Base-by-base conservation (phyloP, 2,113 vertebrate species). In the Meriones unguiculatus region DNA sequence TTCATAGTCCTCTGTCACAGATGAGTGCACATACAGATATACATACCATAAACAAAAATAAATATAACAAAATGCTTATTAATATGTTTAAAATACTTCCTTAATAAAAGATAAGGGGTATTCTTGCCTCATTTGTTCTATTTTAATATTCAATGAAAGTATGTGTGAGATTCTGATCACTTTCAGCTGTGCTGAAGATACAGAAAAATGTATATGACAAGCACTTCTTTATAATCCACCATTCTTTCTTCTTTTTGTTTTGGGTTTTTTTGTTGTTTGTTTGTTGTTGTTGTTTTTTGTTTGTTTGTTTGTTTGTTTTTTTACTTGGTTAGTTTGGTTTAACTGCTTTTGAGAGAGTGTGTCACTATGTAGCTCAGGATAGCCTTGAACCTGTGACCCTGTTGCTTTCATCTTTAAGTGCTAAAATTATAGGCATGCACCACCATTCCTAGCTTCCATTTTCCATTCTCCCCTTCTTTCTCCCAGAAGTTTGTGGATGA, bases 181-280 rank as follows among this genome's bases (percentile, higher is more conserved):
- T 90, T 84, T 92, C 38, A 92, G 1, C 46, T 92, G 24, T 35
- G 20, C 32, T 85, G 5, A 64, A 92, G 90, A 96, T 28, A 94
- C 91, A 62, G 62, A 94, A 62, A 95, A 92, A 92, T 67, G 0
- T 85, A 15, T 93, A 52, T 86, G 38, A 50, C 17, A 90, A 41
- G 80, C 24, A 62, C 2, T 87, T 38, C 18, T 65, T 89, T 17
- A 50, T 89, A 86, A 73, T 54, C 3, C 32, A 70, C 13, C 52
- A 69, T 70, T 52, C 3, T n/a, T 52, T 54, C 12, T 87, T 35
- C 35, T 85, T 24, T 17, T 52, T 35, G 7, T 35, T 86, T 67
- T 86, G 28, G 17, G 18, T 2, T 67, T 65, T 46, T 46, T 46
- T 46, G 2, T 46, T 46, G n/a, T n/a, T n/a, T n/a, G n/a, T 17